Percentiles rank a stretch among this genome's conserved stretches.
These are phyloP conservation scores for Pollimyrus isidori DNA, from an alignment of 2,113 vertebrate genomes.

Conservation along the genomic window DNA sequence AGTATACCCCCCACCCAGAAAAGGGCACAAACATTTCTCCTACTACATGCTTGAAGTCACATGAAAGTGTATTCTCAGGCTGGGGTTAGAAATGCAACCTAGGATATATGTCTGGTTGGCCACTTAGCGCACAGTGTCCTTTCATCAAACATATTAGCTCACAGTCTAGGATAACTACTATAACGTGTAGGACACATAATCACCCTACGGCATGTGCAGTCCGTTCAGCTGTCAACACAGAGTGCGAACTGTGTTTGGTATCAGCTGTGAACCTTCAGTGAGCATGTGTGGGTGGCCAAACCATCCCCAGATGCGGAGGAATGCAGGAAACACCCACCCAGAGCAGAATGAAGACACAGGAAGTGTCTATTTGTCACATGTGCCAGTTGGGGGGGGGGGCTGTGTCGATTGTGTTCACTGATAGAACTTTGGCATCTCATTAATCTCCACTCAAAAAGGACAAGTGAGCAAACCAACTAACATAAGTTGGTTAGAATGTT, in stretches of 20 bases:
- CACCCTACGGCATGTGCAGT: neutral
- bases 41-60: neutral
- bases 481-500: neutral
- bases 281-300: conserved; percentile 20
- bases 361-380: neutral
- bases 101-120: neutral
- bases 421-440: neutral
- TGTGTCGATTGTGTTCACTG: neutral
- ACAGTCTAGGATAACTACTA: neutral
- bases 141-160: neutral
- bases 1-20: conserved; percentile 57
- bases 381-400: neutral
- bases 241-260: neutral
- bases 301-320: neutral
- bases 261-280: conserved; percentile 27
- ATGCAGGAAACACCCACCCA: neutral
- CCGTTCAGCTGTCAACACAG: neutral
- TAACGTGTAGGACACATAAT: neutral
- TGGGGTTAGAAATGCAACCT: neutral
- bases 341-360: neutral
- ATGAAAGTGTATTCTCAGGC: neutral
- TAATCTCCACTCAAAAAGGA: neutral
- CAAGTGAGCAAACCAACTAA: neutral
- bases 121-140: neutral
- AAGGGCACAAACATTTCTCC: neutral